Percentiles rank a stretch among this genome's conserved stretches.
phyloP scores from a whole-genome alignment of 2,113 vertebrate genomes.

The Sakesphorus luctuosus region DNA sequence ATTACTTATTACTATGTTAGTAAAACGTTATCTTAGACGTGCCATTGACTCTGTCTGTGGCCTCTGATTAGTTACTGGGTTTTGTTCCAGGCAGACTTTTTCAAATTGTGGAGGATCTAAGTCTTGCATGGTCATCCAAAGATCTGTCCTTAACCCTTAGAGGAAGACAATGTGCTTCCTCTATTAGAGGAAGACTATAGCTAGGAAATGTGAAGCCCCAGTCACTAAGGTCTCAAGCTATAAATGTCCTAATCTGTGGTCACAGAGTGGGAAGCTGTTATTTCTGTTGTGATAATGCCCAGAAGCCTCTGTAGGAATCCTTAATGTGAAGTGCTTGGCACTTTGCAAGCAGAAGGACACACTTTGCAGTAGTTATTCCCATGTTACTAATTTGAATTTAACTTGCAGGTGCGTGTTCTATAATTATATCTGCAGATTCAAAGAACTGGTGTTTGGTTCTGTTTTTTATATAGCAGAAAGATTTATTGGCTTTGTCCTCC shows the following conservation, averaged over 20 bases:
- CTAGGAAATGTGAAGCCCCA: neutral
- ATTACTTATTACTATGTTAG: neutral
- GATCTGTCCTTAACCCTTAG: neutral
- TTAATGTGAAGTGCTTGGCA: neutral
- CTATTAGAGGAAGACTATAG: neutral
- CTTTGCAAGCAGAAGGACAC: neutral
- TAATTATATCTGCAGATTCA: neutral
- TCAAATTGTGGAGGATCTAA: neutral
- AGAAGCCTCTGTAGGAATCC: neutral
- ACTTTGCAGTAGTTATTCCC: neutral
- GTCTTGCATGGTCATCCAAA: neutral
- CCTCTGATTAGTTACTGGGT: neutral
- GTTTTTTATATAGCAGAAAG: neutral
- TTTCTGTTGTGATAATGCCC: neutral
- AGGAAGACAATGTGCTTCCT: rapidly evolving
- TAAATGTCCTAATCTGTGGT: neutral
- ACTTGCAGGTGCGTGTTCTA: neutral
- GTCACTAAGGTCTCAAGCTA: neutral
- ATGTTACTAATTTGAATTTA: neutral
- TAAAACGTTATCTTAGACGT: neutral
- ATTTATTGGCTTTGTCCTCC: neutral
- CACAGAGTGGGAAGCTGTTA: neutral
- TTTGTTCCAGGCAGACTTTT: neutral
- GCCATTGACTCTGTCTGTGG: neutral
- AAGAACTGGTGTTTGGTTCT: neutral